Evolutionary conservation across 2,113 vertebrate species (phyloP), one percentile per base, ranked within the genome.

Genomic region (Hypomesus transpacificus): DNA sequence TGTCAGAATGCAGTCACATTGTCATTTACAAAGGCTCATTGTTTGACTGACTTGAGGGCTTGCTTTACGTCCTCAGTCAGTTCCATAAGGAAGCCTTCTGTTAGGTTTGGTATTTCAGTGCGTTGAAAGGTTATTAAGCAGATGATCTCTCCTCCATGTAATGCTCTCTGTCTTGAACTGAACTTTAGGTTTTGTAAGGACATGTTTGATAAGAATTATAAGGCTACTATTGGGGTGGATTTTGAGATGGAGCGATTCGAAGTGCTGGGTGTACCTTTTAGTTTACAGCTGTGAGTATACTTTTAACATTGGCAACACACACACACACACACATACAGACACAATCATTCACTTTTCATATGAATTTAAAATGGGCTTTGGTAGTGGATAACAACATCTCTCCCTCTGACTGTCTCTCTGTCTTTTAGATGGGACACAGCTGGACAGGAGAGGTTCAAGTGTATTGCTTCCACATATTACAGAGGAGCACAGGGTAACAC

Each of bases 171-270:
- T n/a, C 28, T 70, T 18, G 59, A 22, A 54, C 9, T 69, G 50
- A 16, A 3, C 50, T 56, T 22, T 2, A 98, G 96, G 76, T 98
- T 98, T 84, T 96, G 96, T 85, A 97, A 95, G 79, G 93, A 94
- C 72, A 89, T 88, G 0, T 98, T 96, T 24, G 94, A 95, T 58
- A 97, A 94, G 89, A 94, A 95, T 87, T 98, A 98, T 91, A 98
- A 97, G 83, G 96, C 97, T 0, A 98, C 97, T 78, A 97, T 98
- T 0, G 97, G 97, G 20, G 96, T 98, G 85, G 97, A 98, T 86
- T 98, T 98, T 51, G 96, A 97, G 89, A 97, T 98, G 96, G 96
- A 98, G 83, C 90, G 95, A 1, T 98, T 98, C n/a, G 95, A 98
- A 82, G 94, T 98, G 79, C 87, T 98, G 28, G 97, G 96, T 0